Evolutionary conservation across 1,140 invertebrate genomes (phyloP).

Genomic region (Ips typographus): DNA sequence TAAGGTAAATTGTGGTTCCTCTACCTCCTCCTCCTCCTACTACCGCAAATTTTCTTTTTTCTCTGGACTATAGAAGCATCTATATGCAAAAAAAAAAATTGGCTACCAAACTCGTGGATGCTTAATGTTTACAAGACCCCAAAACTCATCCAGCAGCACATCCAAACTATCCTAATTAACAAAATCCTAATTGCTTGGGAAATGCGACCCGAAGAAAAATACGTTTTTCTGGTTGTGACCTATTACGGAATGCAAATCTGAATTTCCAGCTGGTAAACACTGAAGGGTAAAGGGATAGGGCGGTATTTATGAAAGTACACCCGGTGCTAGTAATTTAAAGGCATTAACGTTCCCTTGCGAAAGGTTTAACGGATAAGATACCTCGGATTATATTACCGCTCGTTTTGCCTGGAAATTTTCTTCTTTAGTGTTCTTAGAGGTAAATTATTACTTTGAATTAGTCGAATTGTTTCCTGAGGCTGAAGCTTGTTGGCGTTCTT

Average conservation of each 20-base stretch:
- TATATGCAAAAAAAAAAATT: too few species aligned
- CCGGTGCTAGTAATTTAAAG: slow-evolving; percentile 21
- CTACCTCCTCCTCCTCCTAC: too few species aligned
- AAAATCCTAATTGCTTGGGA: slow-evolving; percentile 5
- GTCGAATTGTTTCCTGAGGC: too few species aligned
- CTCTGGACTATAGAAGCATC: too few species aligned
- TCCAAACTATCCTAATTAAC: slow-evolving; percentile 2
- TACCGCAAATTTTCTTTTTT: too few species aligned
- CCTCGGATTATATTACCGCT: slow-evolving; percentile 1
- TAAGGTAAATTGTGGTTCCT: too few species aligned
- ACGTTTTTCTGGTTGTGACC: slow-evolving; percentile 24
- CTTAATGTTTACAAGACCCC: too few species aligned
- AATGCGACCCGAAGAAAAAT: slow-evolving; percentile 13
- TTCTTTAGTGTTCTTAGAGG: too few species aligned
- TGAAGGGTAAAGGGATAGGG: background rate
- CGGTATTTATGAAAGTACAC: slow-evolving; percentile 26
- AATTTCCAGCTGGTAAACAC: background rate
- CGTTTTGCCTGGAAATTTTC: slow-evolving; percentile 6
- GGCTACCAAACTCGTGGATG: too few species aligned
- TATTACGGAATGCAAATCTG: slow-evolving; percentile 22
- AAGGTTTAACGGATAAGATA: slow-evolving; percentile 12
- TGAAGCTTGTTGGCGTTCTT: too few species aligned
- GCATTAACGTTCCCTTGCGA: slow-evolving; percentile 19
- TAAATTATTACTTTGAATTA: too few species aligned
- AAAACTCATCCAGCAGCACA: too few species aligned